A percentile compares a stretch with the other conserved stretches of the same genome.
Conservation (phyloP, 2,888 invertebrate species). For the Troides aeacus region DNA sequence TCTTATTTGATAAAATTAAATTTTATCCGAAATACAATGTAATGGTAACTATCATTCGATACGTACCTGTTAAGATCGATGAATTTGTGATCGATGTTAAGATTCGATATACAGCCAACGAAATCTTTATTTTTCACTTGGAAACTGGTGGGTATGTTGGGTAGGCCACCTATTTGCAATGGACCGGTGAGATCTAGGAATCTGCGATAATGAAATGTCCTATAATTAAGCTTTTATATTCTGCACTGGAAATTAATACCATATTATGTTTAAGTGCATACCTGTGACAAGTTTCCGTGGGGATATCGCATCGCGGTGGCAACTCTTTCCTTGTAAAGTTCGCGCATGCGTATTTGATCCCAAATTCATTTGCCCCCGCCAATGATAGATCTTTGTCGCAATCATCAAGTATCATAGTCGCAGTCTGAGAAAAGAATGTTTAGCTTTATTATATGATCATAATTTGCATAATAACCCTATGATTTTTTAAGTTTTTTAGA, state of each 20-base stretch:
- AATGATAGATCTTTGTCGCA: constrained; percentile 93
- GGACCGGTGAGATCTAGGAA: constrained; percentile 96
- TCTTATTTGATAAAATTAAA: no score
- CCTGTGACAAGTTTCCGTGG: constrained; percentile 89
- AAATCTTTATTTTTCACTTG: constrained; percentile 90
- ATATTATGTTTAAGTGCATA: constrained; percentile 35
- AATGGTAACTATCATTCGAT: not conserved
- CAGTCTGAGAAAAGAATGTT: constrained; percentile 79
- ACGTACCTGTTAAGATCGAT: constrained; percentile 89
- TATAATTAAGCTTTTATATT: constrained; percentile 26
- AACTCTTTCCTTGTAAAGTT: constrained; percentile 86
- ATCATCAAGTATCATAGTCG: constrained; percentile 89
- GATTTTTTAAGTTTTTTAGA: no score
- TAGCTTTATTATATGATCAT: no score
- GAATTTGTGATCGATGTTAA: constrained; percentile 91
- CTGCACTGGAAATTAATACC: not conserved
- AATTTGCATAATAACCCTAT: no score
- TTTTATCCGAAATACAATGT: no score
- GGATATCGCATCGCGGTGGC: constrained; percentile 85
- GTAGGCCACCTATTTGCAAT: constrained; percentile 94
- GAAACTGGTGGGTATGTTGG: constrained; percentile 88
- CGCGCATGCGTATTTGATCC: constrained; percentile 90
- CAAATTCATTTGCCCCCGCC: constrained; percentile 84
- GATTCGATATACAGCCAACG: constrained; percentile 93
- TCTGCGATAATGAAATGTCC: constrained; percentile 53